These are phyloP conservation scores for Barypeithes pellucidus DNA, from an alignment of 2,888 invertebrate species.

Conservation along the genomic window DNA sequence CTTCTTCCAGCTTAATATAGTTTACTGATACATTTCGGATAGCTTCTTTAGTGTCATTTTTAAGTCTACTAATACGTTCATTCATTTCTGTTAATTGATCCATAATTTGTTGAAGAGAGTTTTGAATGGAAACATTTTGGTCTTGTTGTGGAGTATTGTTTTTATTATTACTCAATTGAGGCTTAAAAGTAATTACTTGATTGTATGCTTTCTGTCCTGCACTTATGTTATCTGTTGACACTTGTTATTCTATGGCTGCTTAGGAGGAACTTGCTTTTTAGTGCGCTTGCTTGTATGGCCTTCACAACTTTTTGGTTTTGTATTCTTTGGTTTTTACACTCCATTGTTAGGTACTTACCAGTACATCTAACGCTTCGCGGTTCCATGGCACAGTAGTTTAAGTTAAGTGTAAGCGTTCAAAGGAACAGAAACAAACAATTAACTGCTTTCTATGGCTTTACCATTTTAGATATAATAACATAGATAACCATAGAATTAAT, in stretches of 20 bases:
- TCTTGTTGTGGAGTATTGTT: not conserved
- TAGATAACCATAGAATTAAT: too few species aligned
- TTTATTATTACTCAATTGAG: constrained; percentile 25
- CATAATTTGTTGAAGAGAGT: constrained; percentile 34
- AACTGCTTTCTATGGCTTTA: too few species aligned
- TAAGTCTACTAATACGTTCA: constrained; percentile 34
- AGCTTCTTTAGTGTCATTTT: constrained; percentile 29
- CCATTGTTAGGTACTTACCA: too few species aligned
- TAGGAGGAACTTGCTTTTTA: not conserved
- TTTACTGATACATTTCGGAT: constrained; percentile 22
- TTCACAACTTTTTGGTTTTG: constrained; percentile 44
- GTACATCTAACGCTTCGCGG: too few species aligned
- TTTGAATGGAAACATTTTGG: constrained; percentile 32
- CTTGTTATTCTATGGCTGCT: too few species aligned
- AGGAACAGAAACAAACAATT: too few species aligned
- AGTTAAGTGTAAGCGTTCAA: too few species aligned
- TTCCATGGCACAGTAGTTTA: too few species aligned
- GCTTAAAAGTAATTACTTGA: too few species aligned
- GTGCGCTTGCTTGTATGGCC: constrained; percentile 28
- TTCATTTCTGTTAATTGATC: constrained; percentile 39
- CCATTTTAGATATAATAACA: too few species aligned
- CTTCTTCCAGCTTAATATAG: constrained; percentile 42
- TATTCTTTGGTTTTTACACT: constrained; percentile 49
- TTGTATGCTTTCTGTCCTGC: too few species aligned
- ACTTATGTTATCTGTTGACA: too few species aligned